A percentile compares a stretch with the other conserved stretches of the same genome.
Conservation (phyloP, 2,797 vertebrate genomes). For the Typhlichthys subterraneus region DNA sequence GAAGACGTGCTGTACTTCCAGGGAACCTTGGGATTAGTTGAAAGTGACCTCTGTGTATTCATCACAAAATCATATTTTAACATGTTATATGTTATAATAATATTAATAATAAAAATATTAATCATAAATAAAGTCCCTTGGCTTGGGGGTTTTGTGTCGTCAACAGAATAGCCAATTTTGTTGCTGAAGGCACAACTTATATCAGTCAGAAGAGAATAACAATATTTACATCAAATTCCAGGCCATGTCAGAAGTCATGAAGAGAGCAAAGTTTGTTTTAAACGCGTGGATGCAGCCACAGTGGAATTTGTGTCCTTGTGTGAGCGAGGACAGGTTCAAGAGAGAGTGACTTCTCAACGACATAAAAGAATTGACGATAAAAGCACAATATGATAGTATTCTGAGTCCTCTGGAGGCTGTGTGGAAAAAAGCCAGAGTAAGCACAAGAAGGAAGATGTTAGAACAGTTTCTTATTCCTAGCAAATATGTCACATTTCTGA, state of each 20-base stretch:
- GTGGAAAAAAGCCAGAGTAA: conserved; percentile 46
- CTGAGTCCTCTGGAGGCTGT: conserved; percentile 54
- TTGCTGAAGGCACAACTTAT: conserved; percentile 74
- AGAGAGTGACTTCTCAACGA: conserved; percentile 63
- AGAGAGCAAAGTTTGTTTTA: conserved; percentile 78
- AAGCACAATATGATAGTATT: conserved; percentile 60
- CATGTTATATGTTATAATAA: no score
- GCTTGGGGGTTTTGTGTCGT: conserved; percentile 70
- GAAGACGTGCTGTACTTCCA: neutral
- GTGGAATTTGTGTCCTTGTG: conserved; percentile 67
- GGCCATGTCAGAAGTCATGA: conserved; percentile 86
- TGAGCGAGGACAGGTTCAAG: conserved; percentile 75
- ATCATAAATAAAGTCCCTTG: conserved; percentile 67
- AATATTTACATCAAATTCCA: conserved; percentile 83
- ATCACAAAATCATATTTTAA: conserved; percentile 34
- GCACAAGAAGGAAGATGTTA: conserved; percentile 63
- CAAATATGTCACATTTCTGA: conserved; percentile 54
- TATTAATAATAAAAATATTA: no score
- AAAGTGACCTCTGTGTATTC: conserved; percentile 45
- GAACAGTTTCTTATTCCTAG: conserved; percentile 48
- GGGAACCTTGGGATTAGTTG: conserved; percentile 8
- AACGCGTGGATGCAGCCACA: conserved; percentile 77
- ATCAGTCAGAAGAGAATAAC: conserved; percentile 77
- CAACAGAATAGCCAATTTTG: conserved; percentile 74
- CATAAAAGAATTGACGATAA: conserved; percentile 71